These are phyloP conservation scores for Diaperis boleti DNA, from an alignment of 2,888 invertebrate genomes.

Conservation along the genomic window DNA sequence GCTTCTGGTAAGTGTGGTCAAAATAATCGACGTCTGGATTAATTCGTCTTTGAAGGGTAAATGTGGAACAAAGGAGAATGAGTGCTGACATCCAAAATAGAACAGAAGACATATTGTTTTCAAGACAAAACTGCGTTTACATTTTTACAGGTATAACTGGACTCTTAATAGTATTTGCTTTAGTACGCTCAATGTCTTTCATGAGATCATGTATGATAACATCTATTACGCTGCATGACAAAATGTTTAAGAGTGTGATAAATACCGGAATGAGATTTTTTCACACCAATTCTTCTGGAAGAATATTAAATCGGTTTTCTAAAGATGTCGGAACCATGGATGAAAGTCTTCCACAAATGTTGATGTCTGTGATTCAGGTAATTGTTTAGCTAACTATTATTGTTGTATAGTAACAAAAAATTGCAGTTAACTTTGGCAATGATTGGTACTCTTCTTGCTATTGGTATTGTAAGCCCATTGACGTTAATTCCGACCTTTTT, in stretches of 20 bases:
- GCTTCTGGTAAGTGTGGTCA: conserved; percentile 19
- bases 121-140: conserved; percentile 60
- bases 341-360: conserved; percentile 67
- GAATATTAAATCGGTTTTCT: conserved; percentile 77
- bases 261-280: conserved; percentile 76
- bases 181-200: conserved; percentile 51
- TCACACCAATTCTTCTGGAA: conserved; percentile 74
- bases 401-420: not conserved
- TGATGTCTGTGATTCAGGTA: conserved; percentile 68
- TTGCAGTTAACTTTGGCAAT: conserved; percentile 30
- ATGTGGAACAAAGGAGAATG: conserved; percentile 51
- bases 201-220: conserved; percentile 66
- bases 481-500: conserved; percentile 30
- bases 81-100: not conserved
- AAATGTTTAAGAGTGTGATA: conserved; percentile 69
- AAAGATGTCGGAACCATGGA: conserved; percentile 76
- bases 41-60: conserved; percentile 49
- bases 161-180: conserved; percentile 53
- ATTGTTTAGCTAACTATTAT: not conserved
- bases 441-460: conserved; percentile 20
- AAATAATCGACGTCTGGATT: not conserved
- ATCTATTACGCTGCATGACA: conserved; percentile 70
- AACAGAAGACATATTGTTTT: conserved; percentile 36
- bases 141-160: conserved; percentile 50
- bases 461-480: conserved; percentile 39